These are phyloP conservation scores for Pherbina coryleti DNA, from an alignment of 2,888 invertebrate genomes.

Conservation along the genomic window DNA sequence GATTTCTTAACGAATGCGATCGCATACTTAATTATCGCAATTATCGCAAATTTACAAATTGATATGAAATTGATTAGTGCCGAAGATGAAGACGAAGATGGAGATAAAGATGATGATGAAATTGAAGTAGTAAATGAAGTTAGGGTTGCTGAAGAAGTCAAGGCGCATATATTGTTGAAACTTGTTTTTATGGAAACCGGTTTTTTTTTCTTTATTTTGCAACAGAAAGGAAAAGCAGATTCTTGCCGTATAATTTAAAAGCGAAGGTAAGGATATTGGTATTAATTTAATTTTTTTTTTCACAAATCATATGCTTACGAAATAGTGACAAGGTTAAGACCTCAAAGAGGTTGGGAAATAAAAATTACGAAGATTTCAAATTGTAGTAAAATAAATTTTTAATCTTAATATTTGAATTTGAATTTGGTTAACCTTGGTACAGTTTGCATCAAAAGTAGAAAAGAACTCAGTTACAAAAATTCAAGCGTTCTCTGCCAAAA, in stretches of 20 bases:
- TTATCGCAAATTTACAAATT: constrained; percentile 70
- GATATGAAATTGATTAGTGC: constrained; percentile 69
- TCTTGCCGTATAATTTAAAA: neutral
- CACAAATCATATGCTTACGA: no score
- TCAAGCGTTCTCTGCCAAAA: no score
- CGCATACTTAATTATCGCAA: constrained; percentile 66
- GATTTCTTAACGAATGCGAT: neutral
- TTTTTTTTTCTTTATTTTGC: neutral
- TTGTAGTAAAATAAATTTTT: no score
- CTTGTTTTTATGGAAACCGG: neutral
- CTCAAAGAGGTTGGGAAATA: no score
- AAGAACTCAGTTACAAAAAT: no score
- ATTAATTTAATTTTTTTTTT: no score
- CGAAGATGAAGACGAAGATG: constrained; percentile 31
- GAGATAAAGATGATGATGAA: constrained; percentile 31
- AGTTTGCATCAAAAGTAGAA: no score
- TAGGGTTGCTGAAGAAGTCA: neutral
- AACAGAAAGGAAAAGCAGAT: no score
- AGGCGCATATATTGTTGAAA: neutral
- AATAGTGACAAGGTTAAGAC: no score
- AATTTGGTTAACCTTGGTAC: no score
- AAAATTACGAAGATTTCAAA: no score
- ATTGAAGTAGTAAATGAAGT: constrained; percentile 2
- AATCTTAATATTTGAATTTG: no score
- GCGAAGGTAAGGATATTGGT: neutral